Evolutionary conservation across 2,797 vertebrate genomes (phyloP), one percentile per base, ranked within the genome.

Genomic region (Serranus cabrilla): DNA sequence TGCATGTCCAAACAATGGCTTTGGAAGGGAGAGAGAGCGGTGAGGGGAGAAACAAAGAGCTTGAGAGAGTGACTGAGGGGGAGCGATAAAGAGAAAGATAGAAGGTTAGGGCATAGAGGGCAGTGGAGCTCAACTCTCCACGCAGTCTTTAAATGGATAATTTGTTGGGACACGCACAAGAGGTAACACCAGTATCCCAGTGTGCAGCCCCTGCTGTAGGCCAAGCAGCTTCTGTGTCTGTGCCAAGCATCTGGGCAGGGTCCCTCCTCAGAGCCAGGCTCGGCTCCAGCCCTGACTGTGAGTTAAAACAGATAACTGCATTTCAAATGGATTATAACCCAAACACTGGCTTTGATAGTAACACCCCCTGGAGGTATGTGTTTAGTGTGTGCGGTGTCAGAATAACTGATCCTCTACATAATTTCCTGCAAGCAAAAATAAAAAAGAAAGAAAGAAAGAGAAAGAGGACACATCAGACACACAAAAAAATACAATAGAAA

Each of bases 201-300:
- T 78, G 86, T 78, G 87, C 78, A 89, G 89, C 73, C 74, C 72
- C 63, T 65, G 89, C 89, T 89, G 85, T 82, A 86, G 90, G 90
- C 80, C 87, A 84, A 73, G 81, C 86, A 85, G 85, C 74, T 20
- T 76, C 58, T 55, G 71, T 27, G 68, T 21, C 61, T 52, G 80
- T 87, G 91, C 91, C 92, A 91, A 92, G 91, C 86, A 93, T 90
- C 92, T 88, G 88, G 85, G 83, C 87, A 70, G 81, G 72, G 86
- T 87, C 83, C 61, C 57, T 87, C 79, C 76, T 87, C 79, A 76
- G 72, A 87, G 74, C 82, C 83, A 81, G 89, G 78, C 87, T 89
- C 7, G 5, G 80, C 72, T 90, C 89, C 82, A 86, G 81, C 81
- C 84, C 77, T 27, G 76, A 82, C 88, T 84, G 80, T 84, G 85